Evolutionary conservation across 2,888 invertebrate species (phyloP).

Genomic region (Magallana nippona): DNA sequence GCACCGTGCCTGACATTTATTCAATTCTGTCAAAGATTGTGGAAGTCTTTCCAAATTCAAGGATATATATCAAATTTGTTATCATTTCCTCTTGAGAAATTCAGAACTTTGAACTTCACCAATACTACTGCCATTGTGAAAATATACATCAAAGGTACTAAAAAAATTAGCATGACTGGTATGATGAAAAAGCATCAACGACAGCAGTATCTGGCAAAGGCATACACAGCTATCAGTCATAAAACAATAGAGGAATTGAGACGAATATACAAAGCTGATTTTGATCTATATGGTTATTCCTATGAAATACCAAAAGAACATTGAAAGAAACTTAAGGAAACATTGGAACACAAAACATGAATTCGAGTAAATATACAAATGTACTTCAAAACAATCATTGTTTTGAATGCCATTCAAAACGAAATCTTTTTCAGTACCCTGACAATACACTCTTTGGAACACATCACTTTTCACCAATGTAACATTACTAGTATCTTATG

Average conservation of each 20-base stretch:
- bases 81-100: not conserved
- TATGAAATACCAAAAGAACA: not conserved
- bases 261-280: not conserved
- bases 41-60: slow-evolving; percentile 17
- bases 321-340: not conserved
- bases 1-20: not conserved
- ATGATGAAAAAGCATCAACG: not conserved
- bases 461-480: too few species aligned
- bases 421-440: too few species aligned
- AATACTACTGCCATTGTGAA: not conserved
- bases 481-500: too few species aligned
- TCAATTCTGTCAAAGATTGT: not conserved
- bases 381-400: too few species aligned
- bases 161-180: not conserved
- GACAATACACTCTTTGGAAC: too few species aligned
- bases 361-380: too few species aligned
- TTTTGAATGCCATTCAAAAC: too few species aligned
- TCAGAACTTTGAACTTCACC: not conserved
- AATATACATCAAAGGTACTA: not conserved
- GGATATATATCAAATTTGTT: not conserved
- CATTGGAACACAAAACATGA: too few species aligned
- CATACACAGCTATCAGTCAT: not conserved
- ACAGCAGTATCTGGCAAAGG: not conserved
- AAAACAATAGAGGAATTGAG: not conserved
- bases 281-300: not conserved